Evolutionary conservation across 1,140 invertebrate species (phyloP), one percentile per base, ranked within the genome.

Genomic region (Dinothrombium tinctorium): DNA sequence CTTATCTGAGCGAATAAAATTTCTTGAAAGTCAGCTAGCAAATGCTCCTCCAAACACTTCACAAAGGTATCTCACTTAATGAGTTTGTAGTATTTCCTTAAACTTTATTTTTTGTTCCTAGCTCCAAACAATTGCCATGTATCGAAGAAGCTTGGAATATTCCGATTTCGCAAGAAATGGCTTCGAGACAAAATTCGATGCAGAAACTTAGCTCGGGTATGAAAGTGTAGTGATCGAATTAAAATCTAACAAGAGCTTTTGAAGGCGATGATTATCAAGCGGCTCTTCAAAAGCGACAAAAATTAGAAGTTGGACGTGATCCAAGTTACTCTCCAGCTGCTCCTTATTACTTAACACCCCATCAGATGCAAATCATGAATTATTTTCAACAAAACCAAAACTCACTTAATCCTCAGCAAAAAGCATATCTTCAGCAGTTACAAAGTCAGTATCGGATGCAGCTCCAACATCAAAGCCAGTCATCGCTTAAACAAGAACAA

Each of bases 141-240:
- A 89, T 98, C 54, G 89, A 96, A 66, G 89, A 96, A 63, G 90
- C 90, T 52, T 96, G 89, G 87, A 89, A 92, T 61, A 66, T 94
- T 49, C 89, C 89, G 14, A 94, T 96, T 49, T 87, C 86, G 21
- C 82, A 87, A 49, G 90, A 96, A 63, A 86, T 95, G 72, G 86
- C 82, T 20, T 84, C 81, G n/a, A 69, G 84, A 33, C 84, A 89
- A 45, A 57, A 59, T 24, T 45, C 46, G 8, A 32, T 23, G 9
- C 15, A 44, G 14, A n/a, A 17, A 33, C 9, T 21, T 36, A 36
- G 23, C n/a, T n/a, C n/a, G n/a, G n/a, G n/a, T n/a, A n/a, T n/a
- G n/a, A n/a, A n/a, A n/a, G n/a, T n/a, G n/a, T n/a, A n/a, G n/a
- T n/a, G n/a, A n/a, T n/a, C n/a, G n/a, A n/a, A n/a, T n/a, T n/a